Conservation (phyloP, 1,140 invertebrate genomes). For the Pachypsylla venusta region DNA sequence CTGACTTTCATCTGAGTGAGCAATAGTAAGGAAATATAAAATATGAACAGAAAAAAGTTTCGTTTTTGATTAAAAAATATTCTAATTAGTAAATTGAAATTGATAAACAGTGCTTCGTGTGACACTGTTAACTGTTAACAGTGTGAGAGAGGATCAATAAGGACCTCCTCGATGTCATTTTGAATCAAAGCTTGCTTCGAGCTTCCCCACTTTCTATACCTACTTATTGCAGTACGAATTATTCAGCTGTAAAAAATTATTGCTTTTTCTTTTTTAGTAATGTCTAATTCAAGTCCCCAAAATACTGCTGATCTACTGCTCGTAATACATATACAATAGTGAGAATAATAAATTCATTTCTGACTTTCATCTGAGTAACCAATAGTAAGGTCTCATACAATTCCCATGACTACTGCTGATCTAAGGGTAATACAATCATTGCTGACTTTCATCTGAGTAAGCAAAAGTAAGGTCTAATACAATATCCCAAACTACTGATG, state of each 20-base stretch:
- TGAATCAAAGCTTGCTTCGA: not conserved
- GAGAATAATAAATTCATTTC: too few species aligned
- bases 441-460: too few species aligned
- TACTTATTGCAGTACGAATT: not conserved
- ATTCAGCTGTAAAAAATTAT: not conserved
- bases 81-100: not conserved
- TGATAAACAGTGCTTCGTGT: not conserved
- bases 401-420: too few species aligned
- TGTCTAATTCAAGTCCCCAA: not conserved
- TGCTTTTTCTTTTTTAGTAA: not conserved
- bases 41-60: not conserved
- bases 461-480: too few species aligned
- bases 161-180: not conserved
- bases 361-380: too few species aligned
- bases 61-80: not conserved
- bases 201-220: not conserved
- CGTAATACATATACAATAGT: too few species aligned
- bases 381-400: too few species aligned
- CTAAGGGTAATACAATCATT: too few species aligned
- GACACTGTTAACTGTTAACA: not conserved
- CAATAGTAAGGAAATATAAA: not conserved
- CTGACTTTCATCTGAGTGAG: not conserved
- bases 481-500: too few species aligned
- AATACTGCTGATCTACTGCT: too few species aligned
- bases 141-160: not conserved